Conservation (phyloP, 2,797 vertebrate genomes). For the Echiichthys vipera region DNA sequence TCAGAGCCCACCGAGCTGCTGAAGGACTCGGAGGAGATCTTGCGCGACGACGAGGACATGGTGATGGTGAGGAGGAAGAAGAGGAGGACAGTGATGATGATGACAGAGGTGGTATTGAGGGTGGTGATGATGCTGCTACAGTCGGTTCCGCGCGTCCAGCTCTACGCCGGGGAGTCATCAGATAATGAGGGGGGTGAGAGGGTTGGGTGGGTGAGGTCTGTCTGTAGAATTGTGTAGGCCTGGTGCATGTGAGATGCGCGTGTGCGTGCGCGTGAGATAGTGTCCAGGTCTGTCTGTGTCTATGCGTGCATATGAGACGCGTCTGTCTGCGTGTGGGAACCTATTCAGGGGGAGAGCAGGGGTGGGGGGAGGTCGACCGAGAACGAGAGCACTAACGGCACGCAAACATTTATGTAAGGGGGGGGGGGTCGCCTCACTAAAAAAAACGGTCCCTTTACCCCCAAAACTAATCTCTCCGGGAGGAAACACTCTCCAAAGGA, state of each 20-base stretch:
- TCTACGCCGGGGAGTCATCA: constrained; percentile 82
- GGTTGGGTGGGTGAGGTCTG: constrained; percentile 25
- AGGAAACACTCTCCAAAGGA: constrained; percentile 14
- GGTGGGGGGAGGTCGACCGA: constrained; percentile 34
- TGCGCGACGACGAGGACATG: constrained; percentile 90
- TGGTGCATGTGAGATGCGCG: constrained; percentile 42
- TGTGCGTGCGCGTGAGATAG: constrained; percentile 15
- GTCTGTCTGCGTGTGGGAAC: constrained; percentile 55
- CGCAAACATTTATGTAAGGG: constrained; percentile 79
- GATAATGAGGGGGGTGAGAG: constrained; percentile 62
- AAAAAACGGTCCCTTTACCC: constrained; percentile 49
- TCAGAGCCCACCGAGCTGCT: constrained; percentile 97
- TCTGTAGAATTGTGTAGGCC: constrained; percentile 45
- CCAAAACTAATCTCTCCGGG: constrained; percentile 19
- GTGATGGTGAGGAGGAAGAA: constrained; percentile 56
- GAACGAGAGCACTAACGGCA: constrained; percentile 71
- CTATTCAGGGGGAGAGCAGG: constrained; percentile 7
- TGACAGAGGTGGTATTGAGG: constrained; percentile 23
- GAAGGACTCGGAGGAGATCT: constrained; percentile 98
- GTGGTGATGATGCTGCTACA: constrained; percentile 65
- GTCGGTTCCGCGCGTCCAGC: constrained; percentile 75
- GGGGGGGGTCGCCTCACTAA: constrained; percentile 37
- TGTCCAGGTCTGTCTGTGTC: constrained; percentile 46
- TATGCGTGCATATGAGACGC: constrained; percentile 49
- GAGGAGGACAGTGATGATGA: constrained; percentile 45